Evolutionary conservation across 2,888 invertebrate species (phyloP), one percentile per base, ranked within the genome.

Genomic region (Tillus elongatus): DNA sequence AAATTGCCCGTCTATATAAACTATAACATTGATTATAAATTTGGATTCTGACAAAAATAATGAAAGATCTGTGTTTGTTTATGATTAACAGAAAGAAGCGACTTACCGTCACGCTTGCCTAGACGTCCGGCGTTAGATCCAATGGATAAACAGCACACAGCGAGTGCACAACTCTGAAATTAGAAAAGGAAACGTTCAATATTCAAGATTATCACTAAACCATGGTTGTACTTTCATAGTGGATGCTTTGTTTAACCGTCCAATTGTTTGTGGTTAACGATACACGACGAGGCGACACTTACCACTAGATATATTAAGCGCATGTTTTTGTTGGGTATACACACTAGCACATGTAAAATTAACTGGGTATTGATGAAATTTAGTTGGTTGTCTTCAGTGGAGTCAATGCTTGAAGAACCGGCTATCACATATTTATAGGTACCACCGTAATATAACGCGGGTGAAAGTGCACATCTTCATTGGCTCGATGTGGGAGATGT

Each of bases 31-130:
- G n/a, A n/a, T n/a, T n/a, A n/a, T n/a, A n/a, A n/a, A n/a, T n/a
- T n/a, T n/a, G n/a, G n/a, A n/a, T n/a, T n/a, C n/a, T n/a, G n/a
- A n/a, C n/a, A n/a, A n/a, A n/a, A n/a, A n/a, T n/a, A n/a, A n/a
- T n/a, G n/a, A n/a, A n/a, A n/a, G n/a, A n/a, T n/a, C n/a, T n/a
- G n/a, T n/a, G n/a, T n/a, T n/a, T n/a, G n/a, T n/a, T n/a, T n/a
- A n/a, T n/a, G n/a, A n/a, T n/a, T n/a, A n/a, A n/a, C n/a, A n/a
- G n/a, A n/a, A n/a, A n/a, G n/a, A n/a, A n/a, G n/a, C n/a, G n/a
- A n/a, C n/a, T 49, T 44, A 58, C 58, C 58, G 30, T 58, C 58
- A 42, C 58, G 54, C 45, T 54, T 58, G 40, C 48, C 39, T 37
- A 53, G 49, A 32, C 46, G 49, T 32, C 46, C 47, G 14, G 45